Conservation (phyloP, 2,797 vertebrate species). For the Hypotaenidia okinawae region DNA sequence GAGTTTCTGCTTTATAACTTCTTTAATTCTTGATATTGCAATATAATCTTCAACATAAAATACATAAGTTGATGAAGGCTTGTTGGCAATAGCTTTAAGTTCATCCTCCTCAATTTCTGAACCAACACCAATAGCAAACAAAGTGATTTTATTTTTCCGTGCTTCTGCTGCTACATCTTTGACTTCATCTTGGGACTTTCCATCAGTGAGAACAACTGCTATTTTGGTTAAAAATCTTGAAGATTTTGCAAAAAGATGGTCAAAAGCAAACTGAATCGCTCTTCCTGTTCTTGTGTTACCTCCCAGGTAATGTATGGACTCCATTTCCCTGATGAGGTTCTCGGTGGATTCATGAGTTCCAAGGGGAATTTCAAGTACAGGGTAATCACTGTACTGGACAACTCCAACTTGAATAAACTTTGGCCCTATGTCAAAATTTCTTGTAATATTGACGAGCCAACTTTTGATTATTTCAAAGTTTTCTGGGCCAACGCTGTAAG, state of each 20-base stretch:
- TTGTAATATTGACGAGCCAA: conserved; percentile 96
- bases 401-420: conserved; percentile 97
- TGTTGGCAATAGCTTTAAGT: conserved; percentile 93
- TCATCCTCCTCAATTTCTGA: conserved; percentile 89
- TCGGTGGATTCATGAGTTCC: conserved; percentile 84
- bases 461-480: conserved; percentile 97
- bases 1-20: conserved; percentile 96
- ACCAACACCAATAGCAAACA: conserved; percentile 97
- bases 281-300: conserved; percentile 94
- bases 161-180: conserved; percentile 89
- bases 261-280: conserved; percentile 92
- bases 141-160: conserved; percentile 90
- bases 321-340: conserved; percentile 87
- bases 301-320: conserved; percentile 91
- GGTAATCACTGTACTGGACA: conserved; percentile 95
- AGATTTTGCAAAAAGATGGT: conserved; percentile 92
- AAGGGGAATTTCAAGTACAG: conserved; percentile 91
- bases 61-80: conserved; percentile 92
- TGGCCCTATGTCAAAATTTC: conserved; percentile 94
- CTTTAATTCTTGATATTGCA: conserved; percentile 94
- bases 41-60: conserved; percentile 97
- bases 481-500: conserved; percentile 95
- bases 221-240: conserved; percentile 92
- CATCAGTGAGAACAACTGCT: conserved; percentile 95
- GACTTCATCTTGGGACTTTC: conserved; percentile 96